Conservation (phyloP, 2,888 invertebrate species). For the Synanthedon formicaeformis region DNA sequence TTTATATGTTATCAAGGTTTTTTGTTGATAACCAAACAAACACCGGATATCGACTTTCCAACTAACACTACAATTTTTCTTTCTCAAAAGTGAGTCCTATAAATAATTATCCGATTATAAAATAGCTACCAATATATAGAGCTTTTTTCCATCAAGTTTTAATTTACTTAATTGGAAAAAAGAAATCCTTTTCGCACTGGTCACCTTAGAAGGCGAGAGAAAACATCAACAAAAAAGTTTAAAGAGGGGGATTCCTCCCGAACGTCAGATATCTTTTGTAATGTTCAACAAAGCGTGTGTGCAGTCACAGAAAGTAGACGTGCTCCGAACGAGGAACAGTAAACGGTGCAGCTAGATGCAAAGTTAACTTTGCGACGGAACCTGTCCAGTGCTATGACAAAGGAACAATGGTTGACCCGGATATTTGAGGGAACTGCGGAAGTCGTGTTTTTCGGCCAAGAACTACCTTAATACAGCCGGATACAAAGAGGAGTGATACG, state of each 20-base stretch:
- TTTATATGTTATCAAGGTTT: too few species aligned
- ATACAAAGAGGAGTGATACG: neutral
- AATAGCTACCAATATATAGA: too few species aligned
- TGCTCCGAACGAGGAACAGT: slow-evolving; percentile 1
- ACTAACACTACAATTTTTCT: too few species aligned
- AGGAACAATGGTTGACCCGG: slow-evolving; percentile 58
- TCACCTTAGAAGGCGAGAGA: slow-evolving; percentile 16
- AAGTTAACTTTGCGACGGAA: slow-evolving; percentile 29
- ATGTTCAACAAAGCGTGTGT: slow-evolving; percentile 16
- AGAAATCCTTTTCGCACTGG: slow-evolving; percentile 3
- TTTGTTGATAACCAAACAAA: too few species aligned
- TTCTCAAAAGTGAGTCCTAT: too few species aligned
- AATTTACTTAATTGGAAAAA: too few species aligned
- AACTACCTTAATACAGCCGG: neutral
- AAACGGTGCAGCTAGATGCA: slow-evolving; percentile 20
- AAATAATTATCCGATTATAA: too few species aligned
- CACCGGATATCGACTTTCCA: too few species aligned
- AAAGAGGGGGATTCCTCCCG: slow-evolving; percentile 25
- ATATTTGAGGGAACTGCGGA: slow-evolving; percentile 49
- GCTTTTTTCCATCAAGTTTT: too few species aligned
- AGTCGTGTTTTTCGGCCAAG: slow-evolving; percentile 31
- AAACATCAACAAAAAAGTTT: slow-evolving; percentile 31
- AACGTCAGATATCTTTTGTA: slow-evolving; percentile 43
- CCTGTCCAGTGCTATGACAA: slow-evolving; percentile 29
- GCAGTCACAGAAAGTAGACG: slow-evolving; percentile 10